Conservation (phyloP, 2,888 invertebrate genomes). For the Tachystola acroxantha region DNA sequence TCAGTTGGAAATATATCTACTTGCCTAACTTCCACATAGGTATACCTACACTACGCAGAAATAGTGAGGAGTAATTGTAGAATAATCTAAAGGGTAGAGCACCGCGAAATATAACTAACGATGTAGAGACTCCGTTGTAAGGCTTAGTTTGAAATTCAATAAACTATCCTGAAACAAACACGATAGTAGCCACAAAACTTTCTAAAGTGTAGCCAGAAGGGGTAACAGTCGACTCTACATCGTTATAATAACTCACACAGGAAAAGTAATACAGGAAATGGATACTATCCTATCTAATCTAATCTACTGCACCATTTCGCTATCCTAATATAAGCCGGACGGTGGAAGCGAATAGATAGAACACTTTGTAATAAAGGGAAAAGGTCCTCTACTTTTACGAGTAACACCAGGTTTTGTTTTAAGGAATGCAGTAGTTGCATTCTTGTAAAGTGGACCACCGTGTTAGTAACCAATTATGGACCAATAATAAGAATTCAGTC, state of each 20-base stretch:
- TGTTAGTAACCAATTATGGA: conserved; percentile 18
- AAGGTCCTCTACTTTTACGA: too few relatives aligned
- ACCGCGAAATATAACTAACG: too few relatives aligned
- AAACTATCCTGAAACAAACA: too few relatives aligned
- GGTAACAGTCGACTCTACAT: too few relatives aligned
- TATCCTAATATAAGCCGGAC: not conserved
- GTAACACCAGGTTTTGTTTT: too few relatives aligned
- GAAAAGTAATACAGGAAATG: not conserved
- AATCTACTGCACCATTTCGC: not conserved
- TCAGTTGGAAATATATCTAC: too few relatives aligned
- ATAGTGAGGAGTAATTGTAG: conserved; percentile 9
- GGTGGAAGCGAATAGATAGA: not conserved
- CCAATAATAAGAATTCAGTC: conserved; percentile 6
- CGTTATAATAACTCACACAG: not conserved
- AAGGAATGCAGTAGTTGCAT: too few relatives aligned
- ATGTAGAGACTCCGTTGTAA: too few relatives aligned
- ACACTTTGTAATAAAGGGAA: too few relatives aligned
- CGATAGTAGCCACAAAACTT: too few relatives aligned
- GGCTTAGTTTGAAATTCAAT: too few relatives aligned
- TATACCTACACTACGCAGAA: conserved; percentile 29
- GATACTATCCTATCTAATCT: not conserved
- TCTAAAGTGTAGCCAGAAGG: too few relatives aligned
- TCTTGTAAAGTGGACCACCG: conserved; percentile 42
- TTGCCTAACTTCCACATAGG: conserved; percentile 31
- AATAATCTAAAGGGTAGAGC: not conserved